Percentiles rank a stretch among this genome's conserved stretches.
These are phyloP conservation scores for Trematomus loennbergii DNA, from an alignment of 2,113 vertebrate genomes.

Conservation along the genomic window DNA sequence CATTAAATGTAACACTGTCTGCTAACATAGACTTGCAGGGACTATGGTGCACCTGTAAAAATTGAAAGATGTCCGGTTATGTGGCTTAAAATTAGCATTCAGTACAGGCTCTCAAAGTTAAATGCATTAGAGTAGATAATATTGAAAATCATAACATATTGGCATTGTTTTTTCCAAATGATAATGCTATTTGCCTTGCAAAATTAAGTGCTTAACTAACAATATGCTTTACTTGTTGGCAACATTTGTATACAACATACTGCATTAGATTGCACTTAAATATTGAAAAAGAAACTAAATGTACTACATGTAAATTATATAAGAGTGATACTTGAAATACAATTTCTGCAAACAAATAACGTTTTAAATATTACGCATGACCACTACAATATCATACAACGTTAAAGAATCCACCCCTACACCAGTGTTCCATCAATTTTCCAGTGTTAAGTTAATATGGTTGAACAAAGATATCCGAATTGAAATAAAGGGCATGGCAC, in stretches of 20 bases:
- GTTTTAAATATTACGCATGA: background rate
- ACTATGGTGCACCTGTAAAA: background rate
- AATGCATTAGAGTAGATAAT: background rate
- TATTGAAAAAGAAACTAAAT: background rate
- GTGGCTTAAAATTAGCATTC: background rate
- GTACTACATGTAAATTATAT: background rate
- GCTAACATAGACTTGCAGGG: background rate
- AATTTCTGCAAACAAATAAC: background rate
- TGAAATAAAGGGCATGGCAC: background rate
- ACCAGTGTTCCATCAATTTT: background rate
- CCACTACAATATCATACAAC: background rate
- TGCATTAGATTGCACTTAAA: background rate
- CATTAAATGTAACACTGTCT: background rate
- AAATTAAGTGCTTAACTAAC: background rate
- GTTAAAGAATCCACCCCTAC: background rate
- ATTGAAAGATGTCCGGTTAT: background rate
- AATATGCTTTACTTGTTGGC: too few relatives aligned
- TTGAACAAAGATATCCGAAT: background rate
- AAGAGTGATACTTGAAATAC: background rate
- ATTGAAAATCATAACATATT: background rate
- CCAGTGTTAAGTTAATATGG: background rate
- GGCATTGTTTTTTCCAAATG: background rate
- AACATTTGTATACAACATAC: background rate
- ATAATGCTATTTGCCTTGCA: background rate
- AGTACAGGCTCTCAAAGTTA: background rate